These are phyloP conservation scores for Lysandra bellargus DNA, from an alignment of 2,888 invertebrate species.

Conservation along the genomic window DNA sequence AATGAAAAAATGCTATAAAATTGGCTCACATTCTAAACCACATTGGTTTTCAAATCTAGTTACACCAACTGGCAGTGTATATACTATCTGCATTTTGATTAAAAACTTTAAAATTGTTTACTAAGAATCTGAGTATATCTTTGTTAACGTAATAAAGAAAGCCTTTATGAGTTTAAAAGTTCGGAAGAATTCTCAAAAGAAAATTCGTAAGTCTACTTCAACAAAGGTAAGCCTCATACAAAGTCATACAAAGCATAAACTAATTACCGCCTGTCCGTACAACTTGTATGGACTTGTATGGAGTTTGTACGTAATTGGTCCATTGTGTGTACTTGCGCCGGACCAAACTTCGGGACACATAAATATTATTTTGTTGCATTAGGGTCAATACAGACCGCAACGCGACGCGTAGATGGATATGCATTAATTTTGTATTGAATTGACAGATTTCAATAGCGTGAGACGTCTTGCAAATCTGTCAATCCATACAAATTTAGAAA, in stretches of 20 bases:
- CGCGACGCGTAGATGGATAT: no score
- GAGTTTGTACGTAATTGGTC: slow-evolving; percentile 26
- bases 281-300: slow-evolving; percentile 1
- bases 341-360: neutral
- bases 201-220: neutral
- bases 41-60: neutral
- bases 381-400: no score
- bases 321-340: neutral
- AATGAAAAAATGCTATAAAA: no score
- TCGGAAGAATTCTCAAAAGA: neutral
- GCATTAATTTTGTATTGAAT: no score
- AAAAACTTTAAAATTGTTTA: neutral
- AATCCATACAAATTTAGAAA: no score
- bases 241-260: neutral
- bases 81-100: neutral
- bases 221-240: neutral
- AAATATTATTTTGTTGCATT: neutral
- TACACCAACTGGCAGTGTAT: neutral
- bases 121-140: neutral
- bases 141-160: slow-evolving; percentile 3
- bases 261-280: neutral
- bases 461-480: no score
- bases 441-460: no score
- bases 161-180: neutral
- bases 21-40: neutral